phyloP scores from a whole-genome alignment of 2,113 vertebrate species.

The Rhineura floridana region DNA sequence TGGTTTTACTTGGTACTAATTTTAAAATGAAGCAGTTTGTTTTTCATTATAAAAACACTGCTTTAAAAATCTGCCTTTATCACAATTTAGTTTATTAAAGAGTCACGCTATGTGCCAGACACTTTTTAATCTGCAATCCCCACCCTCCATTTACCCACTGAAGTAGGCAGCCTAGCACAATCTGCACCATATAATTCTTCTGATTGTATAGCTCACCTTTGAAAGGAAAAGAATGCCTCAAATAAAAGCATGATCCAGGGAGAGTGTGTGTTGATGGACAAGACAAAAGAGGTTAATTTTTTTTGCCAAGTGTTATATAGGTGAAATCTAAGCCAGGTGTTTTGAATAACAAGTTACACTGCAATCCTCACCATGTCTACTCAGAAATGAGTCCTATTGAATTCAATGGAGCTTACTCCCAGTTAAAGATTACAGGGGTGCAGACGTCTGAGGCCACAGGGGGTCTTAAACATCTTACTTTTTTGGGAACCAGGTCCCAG shows the following conservation, averaged over 20 bases:
- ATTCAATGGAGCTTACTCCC: no score
- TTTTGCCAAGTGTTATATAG: not conserved
- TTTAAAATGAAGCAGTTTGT: not conserved
- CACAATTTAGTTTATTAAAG: not conserved
- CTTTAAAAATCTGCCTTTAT: not conserved
- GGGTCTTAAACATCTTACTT: no score
- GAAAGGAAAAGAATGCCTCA: not conserved
- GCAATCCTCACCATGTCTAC: no score
- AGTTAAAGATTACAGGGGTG: no score
- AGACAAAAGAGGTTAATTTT: not conserved
- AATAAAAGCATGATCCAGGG: not conserved
- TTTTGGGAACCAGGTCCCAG: no score
- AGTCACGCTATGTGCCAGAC: not conserved
- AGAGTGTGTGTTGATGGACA: not conserved
- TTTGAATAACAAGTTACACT: not conserved
- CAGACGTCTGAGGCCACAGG: no score
- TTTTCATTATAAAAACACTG: not conserved
- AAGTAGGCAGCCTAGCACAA: not conserved
- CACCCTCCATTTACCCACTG: not conserved
- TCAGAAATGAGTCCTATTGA: not conserved
- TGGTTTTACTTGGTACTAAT: not conserved
- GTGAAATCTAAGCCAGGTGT: not conserved
- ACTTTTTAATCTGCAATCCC: not conserved
- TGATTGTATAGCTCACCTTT: not conserved
- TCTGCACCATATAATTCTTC: not conserved